Evolutionary conservation across 2,113 vertebrate genomes (phyloP).

Genomic region (Protobothrops mucrosquamatus): DNA sequence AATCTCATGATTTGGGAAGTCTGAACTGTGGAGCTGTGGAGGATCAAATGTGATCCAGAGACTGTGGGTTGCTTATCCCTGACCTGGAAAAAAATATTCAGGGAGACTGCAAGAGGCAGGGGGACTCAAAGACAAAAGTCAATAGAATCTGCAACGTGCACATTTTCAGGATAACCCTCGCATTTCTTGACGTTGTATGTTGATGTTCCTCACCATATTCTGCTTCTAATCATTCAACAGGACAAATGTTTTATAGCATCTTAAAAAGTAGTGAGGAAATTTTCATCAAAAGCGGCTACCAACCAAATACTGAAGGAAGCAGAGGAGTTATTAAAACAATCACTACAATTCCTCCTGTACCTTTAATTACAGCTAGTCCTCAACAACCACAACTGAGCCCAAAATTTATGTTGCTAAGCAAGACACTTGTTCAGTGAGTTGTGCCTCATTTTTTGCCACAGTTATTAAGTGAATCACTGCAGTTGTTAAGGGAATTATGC

Average conservation of each 20-base stretch:
- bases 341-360: not conserved
- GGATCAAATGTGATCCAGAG: not conserved
- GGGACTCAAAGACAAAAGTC: not conserved
- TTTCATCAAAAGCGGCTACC: not conserved
- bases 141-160: not conserved
- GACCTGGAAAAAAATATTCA: not conserved
- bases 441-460: not conserved
- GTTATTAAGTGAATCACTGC: not conserved
- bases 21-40: not conserved
- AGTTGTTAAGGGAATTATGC: not conserved
- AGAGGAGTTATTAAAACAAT: not conserved
- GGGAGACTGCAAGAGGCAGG: not conserved
- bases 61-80: not conserved
- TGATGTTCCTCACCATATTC: not conserved
- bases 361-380: not conserved
- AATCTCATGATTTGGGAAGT: not conserved
- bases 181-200: not conserved
- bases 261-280: not conserved
- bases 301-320: not conserved
- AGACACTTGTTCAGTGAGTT: not conserved
- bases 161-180: not conserved
- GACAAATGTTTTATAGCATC: not conserved
- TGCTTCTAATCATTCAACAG: not conserved
- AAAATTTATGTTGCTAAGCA: not conserved
- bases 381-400: not conserved